Evolutionary conservation across 2,797 vertebrate genomes (phyloP), one percentile per base, ranked within the genome.

Genomic region (Buphagus erythrorhynchus): DNA sequence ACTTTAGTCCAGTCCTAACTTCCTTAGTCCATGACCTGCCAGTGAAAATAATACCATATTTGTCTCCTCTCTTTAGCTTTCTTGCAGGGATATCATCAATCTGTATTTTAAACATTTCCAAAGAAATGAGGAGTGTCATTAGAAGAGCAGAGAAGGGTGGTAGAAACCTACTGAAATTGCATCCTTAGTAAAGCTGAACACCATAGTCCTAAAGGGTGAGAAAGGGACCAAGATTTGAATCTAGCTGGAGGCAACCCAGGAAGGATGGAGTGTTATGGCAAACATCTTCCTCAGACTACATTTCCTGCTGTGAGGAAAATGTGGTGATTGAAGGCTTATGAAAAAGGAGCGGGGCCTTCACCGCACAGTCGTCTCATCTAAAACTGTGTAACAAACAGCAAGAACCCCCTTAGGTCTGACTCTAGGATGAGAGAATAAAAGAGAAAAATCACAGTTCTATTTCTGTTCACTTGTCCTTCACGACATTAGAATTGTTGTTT

Each of bases 401-500:
- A 85, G 71, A 92, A 91, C 16, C 26, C 48, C 52, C 40, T 88
- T 84, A 78, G 71, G 81, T 94, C 43, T 90, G 55, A 75, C 74
- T 31, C 63, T 82, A 55, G 45, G 49, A 87, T 59, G 59, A 82
- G 33, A 33, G 40, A 43, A 91, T 79, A 77, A 92, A 94, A 92
- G 67, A 91, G 46, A 85, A 87, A 86, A 87, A 71, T 57, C 71
- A 38, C 57, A 24, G 36, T 76, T 94, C 76, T 95, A 61, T 90
- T 94, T 96, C 84, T 96, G 78, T 76, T 87, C 71, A 10, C 48
- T 91, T 1, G 5, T 95, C 81, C 87, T 92, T 95, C 65, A 45
- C 19, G 4, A 61, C 68, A 85, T 77, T 73, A 92, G 65, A 87
- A 89, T 0, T 11, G 86, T 45, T 71, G 69, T 48, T 90, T 76